A percentile compares a stretch with the other conserved stretches of the same genome.
These are phyloP conservation scores for Tetrao urogallus DNA, from an alignment of 2,113 vertebrate genomes.

Conservation along the genomic window DNA sequence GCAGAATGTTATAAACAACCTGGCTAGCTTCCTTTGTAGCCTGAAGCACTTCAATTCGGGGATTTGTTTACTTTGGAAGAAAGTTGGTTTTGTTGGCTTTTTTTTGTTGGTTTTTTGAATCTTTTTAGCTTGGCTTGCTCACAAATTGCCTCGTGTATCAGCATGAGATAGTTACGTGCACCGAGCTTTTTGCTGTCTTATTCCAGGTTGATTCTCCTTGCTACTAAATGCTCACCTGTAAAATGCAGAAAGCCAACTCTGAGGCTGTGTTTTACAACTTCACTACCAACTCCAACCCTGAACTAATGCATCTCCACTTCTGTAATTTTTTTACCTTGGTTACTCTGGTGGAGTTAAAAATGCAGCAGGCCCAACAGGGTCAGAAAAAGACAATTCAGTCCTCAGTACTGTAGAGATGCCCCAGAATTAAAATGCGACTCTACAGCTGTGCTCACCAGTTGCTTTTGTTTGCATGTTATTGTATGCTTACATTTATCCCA, in stretches of 20 bases:
- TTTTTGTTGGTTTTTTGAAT: not conserved
- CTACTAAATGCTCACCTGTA: not conserved
- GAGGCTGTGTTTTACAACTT: not conserved
- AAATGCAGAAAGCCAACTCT: not conserved
- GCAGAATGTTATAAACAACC: slow-evolving; percentile 15
- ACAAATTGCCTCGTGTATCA: slow-evolving; percentile 15
- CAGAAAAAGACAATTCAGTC: not conserved
- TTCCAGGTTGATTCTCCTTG: not conserved
- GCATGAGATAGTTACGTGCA: not conserved
- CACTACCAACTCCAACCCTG: not conserved
- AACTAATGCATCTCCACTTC: not conserved
- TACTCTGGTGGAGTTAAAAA: not conserved
- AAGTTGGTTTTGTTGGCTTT: not conserved
- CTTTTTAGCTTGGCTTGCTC: not conserved
- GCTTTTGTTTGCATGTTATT: not conserved
- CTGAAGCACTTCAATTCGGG: slow-evolving; percentile 3
- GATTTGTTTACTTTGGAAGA: slow-evolving; percentile 39
- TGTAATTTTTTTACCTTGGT: not conserved
- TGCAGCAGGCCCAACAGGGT: not conserved
- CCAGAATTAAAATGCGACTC: not conserved
- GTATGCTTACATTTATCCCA: rapidly evolving
- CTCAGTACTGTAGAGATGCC: not conserved
- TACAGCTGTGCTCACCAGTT: not conserved
- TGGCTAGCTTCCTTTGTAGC: slow-evolving; percentile 39
- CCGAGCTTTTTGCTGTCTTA: not conserved